Percentiles rank a stretch among this genome's conserved stretches.
phyloP scores from a whole-genome alignment of 2,888 invertebrate genomes.

The Belgica antarctica region DNA sequence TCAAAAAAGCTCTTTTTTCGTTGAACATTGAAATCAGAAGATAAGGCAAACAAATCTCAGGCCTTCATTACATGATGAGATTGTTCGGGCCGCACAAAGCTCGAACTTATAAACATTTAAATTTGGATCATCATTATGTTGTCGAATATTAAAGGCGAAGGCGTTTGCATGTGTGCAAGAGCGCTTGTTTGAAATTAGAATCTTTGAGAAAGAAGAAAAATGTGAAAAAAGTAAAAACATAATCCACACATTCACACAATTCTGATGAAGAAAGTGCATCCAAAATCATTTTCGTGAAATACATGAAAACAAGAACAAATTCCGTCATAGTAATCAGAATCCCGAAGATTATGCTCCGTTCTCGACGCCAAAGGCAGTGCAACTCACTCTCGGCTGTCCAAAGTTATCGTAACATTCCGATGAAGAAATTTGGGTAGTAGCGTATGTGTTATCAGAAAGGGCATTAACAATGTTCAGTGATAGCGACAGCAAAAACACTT shows the following conservation, averaged over 20 bases:
- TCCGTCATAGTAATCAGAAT: not conserved
- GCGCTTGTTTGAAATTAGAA: conserved; percentile 35
- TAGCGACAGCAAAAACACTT: conserved; percentile 5
- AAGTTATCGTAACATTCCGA: conserved; percentile 59
- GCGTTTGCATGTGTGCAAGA: conserved; percentile 4
- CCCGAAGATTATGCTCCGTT: not conserved
- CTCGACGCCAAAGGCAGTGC: too few relatives aligned
- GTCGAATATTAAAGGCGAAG: conserved; percentile 14
- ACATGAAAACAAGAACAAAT: conserved; percentile 1
- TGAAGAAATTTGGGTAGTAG: conserved; percentile 43
- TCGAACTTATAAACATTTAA: conserved; percentile 24
- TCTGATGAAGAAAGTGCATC: conserved; percentile 18
- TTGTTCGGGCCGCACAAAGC: conserved; percentile 13
- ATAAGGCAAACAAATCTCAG: not conserved
- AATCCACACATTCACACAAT: conserved; percentile 13
- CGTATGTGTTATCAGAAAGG: conserved; percentile 31
- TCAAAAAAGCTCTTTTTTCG: conserved; percentile 32
- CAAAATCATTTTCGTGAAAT: not conserved
- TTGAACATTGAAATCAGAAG: conserved; percentile 31
- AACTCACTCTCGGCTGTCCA: conserved; percentile 58
- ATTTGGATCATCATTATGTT: conserved; percentile 20
- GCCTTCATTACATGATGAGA: conserved; percentile 12
- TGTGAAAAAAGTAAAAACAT: not conserved
- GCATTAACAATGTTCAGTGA: conserved; percentile 14
- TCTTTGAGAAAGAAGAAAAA: conserved; percentile 7